These are phyloP conservation scores for Tolmerus cingulatus DNA, from an alignment of 2,888 invertebrate species.

Conservation along the genomic window DNA sequence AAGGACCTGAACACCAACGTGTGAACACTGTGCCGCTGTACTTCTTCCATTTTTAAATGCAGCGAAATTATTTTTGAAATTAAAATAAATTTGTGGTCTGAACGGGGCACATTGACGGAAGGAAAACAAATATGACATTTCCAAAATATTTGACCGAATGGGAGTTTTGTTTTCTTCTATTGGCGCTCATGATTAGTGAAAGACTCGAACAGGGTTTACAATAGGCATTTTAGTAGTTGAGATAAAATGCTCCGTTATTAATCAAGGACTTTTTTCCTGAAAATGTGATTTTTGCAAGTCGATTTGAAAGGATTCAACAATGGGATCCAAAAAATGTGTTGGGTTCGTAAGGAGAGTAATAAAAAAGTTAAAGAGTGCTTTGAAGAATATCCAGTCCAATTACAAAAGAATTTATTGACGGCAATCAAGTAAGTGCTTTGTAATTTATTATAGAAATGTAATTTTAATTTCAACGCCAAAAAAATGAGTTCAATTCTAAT, in stretches of 20 bases:
- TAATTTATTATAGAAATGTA: neutral
- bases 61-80: neutral
- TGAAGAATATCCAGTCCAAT: no score
- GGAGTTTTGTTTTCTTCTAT: neutral
- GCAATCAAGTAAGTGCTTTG: neutral
- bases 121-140: neutral
- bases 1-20: slow-evolving; percentile 95
- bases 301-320: no score
- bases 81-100: neutral
- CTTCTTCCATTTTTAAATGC: slow-evolving; percentile 71
- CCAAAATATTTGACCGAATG: neutral
- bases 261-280: no score
- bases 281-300: no score
- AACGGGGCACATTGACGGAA: neutral
- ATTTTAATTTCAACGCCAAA: neutral
- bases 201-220: neutral
- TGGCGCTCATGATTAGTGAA: neutral
- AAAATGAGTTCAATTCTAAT: neutral
- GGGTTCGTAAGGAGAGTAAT: no score
- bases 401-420: neutral
- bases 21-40: slow-evolving; percentile 96
- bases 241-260: no score
- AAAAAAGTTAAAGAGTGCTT: no score
- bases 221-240: no score
- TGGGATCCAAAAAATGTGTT: no score